Evolutionary conservation across 2,113 vertebrate species (phyloP), one percentile per base, ranked within the genome.

Genomic region (Baryphthengus martii): DNA sequence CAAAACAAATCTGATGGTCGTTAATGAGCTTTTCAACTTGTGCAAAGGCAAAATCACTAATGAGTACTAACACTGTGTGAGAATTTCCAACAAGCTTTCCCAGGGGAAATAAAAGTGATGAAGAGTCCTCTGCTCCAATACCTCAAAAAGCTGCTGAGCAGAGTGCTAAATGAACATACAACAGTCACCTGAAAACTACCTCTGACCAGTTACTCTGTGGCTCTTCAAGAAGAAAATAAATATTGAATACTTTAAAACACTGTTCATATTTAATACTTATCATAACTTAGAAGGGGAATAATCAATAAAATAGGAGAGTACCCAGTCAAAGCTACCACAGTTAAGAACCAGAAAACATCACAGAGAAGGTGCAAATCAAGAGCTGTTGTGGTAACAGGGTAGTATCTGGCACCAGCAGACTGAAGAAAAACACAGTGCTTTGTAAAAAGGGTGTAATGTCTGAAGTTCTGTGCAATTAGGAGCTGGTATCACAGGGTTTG

Each of bases 221-320:
- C 17, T 79, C 37, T 85, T 73, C 67, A 83, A 73, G 66, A 93
- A 45, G 19, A 91, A 94, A 93, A 53, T 44, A 93, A 91, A 83
- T 70, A 93, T 1, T 52, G 40, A 90, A 73, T 19, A 62, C 24
- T 79, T 85, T 72, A 84, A 82, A 94, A 65, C 2, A 20, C 23
- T 31, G 11, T 15, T 79, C 12, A 40, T 23, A 74, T 75, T 89
- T 93, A 75, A 20, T 75, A 63, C 55, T 70, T 79, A 56, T 62
- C 45, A 24, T 50, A 52, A 21, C 18, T 56, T 85, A 45, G 75
- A 85, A 70, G 11, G 3, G 3, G 13, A 82, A 72, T 28, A 65
- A 66, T 80, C 49, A 83, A 53, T 79, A 76, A 83, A 73, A 76
- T 13, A 78, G 23, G 37, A 72, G 28, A 68, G 58, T 44, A 56